These are phyloP conservation scores for Actinia tenebrosa DNA, from an alignment of 64 coral and sea anemone genomes.

Conservation along the genomic window DNA sequence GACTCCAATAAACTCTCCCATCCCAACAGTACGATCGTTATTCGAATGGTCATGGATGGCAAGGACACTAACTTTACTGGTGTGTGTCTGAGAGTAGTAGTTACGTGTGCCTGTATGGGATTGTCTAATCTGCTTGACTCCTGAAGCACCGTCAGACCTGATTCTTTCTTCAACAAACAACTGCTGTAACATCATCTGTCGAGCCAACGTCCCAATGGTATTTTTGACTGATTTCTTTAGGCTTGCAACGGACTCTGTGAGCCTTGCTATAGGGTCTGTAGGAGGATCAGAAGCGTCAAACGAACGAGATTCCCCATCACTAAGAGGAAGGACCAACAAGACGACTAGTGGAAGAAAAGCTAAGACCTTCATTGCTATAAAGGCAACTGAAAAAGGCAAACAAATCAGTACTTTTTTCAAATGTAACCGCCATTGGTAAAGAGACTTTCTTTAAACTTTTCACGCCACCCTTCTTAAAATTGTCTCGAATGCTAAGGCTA, in stretches of 20 bases:
- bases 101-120: slow-evolving; percentile 26
- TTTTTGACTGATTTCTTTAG: not conserved
- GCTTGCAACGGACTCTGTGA: not conserved
- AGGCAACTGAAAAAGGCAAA: not conserved
- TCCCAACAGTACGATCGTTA: slow-evolving; percentile 64
- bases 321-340: not conserved
- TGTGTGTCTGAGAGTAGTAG: slow-evolving; percentile 38
- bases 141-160: slow-evolving; percentile 51
- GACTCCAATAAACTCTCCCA: slow-evolving; percentile 70
- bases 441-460: too few species aligned
- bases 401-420: too few species aligned
- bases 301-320: not conserved
- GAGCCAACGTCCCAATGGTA: not conserved
- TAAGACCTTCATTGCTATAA: not conserved
- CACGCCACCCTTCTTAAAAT: too few species aligned
- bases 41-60: slow-evolving; percentile 77
- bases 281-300: not conserved
- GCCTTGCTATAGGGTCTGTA: not conserved
- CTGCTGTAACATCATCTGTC: slow-evolving; percentile 43
- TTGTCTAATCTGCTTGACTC: slow-evolving; percentile 43
- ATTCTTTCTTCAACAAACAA: slow-evolving; percentile 50
- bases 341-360: not conserved
- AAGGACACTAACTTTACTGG: slow-evolving; percentile 11
- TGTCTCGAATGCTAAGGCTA: too few species aligned
- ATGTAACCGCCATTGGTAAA: too few species aligned